Base-by-base conservation (phyloP, 2,113 vertebrate species). In the Oenanthe oenanthe region DNA sequence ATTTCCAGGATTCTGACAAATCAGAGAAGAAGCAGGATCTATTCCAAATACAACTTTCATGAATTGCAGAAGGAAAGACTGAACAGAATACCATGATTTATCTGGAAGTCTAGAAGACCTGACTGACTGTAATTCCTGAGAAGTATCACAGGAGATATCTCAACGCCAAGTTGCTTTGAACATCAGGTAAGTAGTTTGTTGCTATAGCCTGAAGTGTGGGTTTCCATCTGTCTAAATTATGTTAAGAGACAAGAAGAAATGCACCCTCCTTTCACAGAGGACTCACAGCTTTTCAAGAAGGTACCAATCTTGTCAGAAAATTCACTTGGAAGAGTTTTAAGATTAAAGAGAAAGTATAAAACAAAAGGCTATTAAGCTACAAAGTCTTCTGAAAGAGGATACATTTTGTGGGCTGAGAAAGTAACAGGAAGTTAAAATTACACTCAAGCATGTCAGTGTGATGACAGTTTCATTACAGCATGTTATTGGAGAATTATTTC, bases 161-260 rank as follows among this genome's bases (percentile, higher is more conserved):
- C 5, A 8, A 56, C 29, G 36, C 3, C 54, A 79, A 68, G 34
- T 31, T 82, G 40, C 67, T 92, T 47, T 75, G 53, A 86, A 56
- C 21, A 72, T 38, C 62, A 90, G 25, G 16, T 45, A 78, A 75
- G 25, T 9, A 50, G 25, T 45, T 84, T 42, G 45, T 66, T 62
- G 51, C 42, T 54, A 17, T 2, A 48, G 38, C 32, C 60, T 66
- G 6, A 80, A 66, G 31, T 20, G 11, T 29, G 22, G 25, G 13
- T 89, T 93, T 85, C 57, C 53, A 85, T 71, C 56, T 66, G 73
- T 9, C 61, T 67, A n/a, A 77, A 45, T 16, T 36, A 61, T 0
- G 0, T 32, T 71, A 58, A 24, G 7, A 1, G 0, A 57, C 18
- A 77, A 48, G 32, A 10, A 56, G 21, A 84, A 80, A 91, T 0